A percentile compares a stretch with the other conserved stretches of the same genome.
These are phyloP conservation scores for Egretta garzetta DNA, from an alignment of 2,113 vertebrate genomes.

Conservation along the genomic window DNA sequence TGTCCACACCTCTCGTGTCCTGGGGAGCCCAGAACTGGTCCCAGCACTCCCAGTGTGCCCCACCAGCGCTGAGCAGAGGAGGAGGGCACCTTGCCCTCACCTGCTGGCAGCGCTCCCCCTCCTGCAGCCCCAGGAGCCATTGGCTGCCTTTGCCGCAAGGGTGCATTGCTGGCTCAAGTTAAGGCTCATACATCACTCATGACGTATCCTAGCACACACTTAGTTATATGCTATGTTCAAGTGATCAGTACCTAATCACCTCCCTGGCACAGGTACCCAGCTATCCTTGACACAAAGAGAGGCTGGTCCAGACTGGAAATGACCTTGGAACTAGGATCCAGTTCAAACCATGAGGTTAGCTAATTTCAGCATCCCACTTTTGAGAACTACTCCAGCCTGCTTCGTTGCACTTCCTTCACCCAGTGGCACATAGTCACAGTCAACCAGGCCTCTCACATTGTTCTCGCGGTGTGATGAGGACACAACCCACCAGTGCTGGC, in stretches of 20 bases:
- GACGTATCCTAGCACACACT: background rate
- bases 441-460: background rate
- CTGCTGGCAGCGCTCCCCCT: background rate
- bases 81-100: background rate
- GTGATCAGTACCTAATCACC: background rate
- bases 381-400: background rate
- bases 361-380: background rate
- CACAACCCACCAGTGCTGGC: background rate
- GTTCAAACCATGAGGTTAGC: background rate
- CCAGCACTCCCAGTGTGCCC: background rate
- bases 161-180: background rate
- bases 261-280: background rate
- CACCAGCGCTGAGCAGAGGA: background rate
- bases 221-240: background rate
- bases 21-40: background rate
- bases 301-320: background rate
- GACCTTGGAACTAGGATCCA: background rate
- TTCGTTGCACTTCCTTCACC: background rate
- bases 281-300: accelerated
- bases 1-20: background rate
- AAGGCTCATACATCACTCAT: accelerated
- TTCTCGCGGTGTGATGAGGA: background rate
- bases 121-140: background rate
- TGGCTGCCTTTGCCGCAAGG: background rate
- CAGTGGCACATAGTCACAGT: background rate